These are phyloP conservation scores for Xerus inauris DNA, from an alignment of 2,113 vertebrate species.

Conservation along the genomic window DNA sequence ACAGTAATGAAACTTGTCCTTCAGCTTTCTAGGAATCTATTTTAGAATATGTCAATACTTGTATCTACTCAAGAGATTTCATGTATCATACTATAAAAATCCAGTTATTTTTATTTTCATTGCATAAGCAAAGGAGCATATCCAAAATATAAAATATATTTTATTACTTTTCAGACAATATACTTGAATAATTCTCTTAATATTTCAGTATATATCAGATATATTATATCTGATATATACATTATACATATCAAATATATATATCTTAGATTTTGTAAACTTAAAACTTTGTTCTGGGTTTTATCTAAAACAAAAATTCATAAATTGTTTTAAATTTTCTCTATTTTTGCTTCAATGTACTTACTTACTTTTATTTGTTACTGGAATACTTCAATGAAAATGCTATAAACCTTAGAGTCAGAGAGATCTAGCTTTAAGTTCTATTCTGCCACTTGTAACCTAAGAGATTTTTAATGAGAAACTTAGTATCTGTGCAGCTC, in stretches of 20 bases:
- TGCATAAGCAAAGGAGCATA: background rate
- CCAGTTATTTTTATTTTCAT: conserved; percentile 27
- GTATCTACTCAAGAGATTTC: background rate
- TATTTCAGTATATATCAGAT: background rate
- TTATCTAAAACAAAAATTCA: background rate
- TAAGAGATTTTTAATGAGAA: background rate
- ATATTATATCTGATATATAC: background rate
- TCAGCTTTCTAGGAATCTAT: conserved; percentile 34
- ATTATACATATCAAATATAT: background rate
- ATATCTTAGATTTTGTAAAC: background rate
- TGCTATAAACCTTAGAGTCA: background rate
- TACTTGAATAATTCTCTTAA: background rate
- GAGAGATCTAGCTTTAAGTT: background rate
- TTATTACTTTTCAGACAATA: background rate
- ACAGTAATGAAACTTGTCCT: background rate
- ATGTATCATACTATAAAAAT: background rate
- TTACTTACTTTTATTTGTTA: background rate
- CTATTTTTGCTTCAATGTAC: background rate
- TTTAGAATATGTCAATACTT: conserved; percentile 12
- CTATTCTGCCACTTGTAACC: background rate
- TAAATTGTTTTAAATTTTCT: background rate
- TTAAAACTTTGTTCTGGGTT: background rate
- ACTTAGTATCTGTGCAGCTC: background rate
- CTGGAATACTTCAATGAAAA: background rate
- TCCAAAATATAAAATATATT: background rate